phyloP scores from a whole-genome alignment of 2,888 invertebrate species.

The Altica lythri region DNA sequence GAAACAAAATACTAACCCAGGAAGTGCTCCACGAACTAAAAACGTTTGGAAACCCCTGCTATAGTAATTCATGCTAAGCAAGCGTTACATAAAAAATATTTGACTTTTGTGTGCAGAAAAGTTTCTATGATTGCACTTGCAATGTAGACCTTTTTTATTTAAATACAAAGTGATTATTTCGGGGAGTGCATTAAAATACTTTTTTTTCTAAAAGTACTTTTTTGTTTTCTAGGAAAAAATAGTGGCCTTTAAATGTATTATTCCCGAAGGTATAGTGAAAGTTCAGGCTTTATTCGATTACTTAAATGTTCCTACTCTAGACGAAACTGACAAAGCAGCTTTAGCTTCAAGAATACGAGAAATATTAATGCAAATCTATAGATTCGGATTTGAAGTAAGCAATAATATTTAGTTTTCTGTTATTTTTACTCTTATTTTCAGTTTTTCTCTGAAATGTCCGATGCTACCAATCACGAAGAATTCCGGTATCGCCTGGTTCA shows the following conservation, averaged over 20 bases:
- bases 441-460: slow-evolving; percentile 75
- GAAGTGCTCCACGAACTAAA: too few relatives aligned
- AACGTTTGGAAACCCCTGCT: too few relatives aligned
- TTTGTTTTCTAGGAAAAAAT: slow-evolving; percentile 59
- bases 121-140: too few relatives aligned
- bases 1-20: too few relatives aligned
- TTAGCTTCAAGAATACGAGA: slow-evolving; percentile 71
- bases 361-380: slow-evolving; percentile 84
- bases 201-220: slow-evolving; percentile 8
- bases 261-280: slow-evolving; percentile 62
- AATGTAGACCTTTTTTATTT: too few relatives aligned
- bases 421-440: too few relatives aligned
- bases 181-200: slow-evolving; percentile 17
- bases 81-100: too few relatives aligned
- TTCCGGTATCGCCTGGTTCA: slow-evolving; percentile 59
- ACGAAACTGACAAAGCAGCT: slow-evolving; percentile 64
- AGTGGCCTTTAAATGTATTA: slow-evolving; percentile 62
- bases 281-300: slow-evolving; percentile 62
- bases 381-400: slow-evolving; percentile 84
- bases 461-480: slow-evolving; percentile 62
- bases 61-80: too few relatives aligned
- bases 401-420: too few relatives aligned
- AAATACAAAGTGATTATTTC: too few relatives aligned
- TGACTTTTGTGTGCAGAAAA: too few relatives aligned
- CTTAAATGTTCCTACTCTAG: slow-evolving; percentile 60